Evolutionary conservation across 2,888 invertebrate genomes (phyloP), one percentile per base, ranked within the genome.

Genomic region (Rhingia campestris): DNA sequence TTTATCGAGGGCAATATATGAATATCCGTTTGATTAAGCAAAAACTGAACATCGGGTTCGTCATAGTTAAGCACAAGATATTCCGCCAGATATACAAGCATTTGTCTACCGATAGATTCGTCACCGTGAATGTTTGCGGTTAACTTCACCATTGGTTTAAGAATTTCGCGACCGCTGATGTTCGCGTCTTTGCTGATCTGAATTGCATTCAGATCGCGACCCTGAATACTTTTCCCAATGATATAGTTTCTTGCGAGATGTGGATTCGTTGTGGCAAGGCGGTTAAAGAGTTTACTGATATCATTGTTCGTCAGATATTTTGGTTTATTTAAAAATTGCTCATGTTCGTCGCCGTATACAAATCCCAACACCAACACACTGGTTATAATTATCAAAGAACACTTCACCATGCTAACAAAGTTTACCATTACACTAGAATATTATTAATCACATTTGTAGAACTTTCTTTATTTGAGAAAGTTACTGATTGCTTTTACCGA

Each of bases 81-180:
- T 87, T 97, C 94, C 0, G 97, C 95, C 88, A 99, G 92, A 89
- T 94, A 95, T 43, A 99, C 92, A 85, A 97, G 92, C 66, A 98
- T 91, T 89, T 98, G 95, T 32, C 98, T 92, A 0, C 98, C 98
- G 22, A 98, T 92, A 0, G 96, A 93, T 91, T 98, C 98, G 89
- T 98, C 98, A 5, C 98, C 98, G 89, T 98, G 97, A 96, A 98
- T 98, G 89, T 98, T 98, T 4, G 96, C 98, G 66, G 98, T 96
- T 92, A 96, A 95, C 90, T 98, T 98, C 87, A 98, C 95, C 93
- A 97, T 96, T 0, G 98, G 98, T 86, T 96, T 95, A 92, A 89
- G 94, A 90, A 90, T 93, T 93, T 89, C 88, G 2, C 87, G 81
- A 9, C 61, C 79, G 4, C 51, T 32, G 0, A 86, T 87, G n/a